These are phyloP conservation scores for Calidris pygmaea DNA, from an alignment of 2,113 vertebrate species.

Conservation along the genomic window DNA sequence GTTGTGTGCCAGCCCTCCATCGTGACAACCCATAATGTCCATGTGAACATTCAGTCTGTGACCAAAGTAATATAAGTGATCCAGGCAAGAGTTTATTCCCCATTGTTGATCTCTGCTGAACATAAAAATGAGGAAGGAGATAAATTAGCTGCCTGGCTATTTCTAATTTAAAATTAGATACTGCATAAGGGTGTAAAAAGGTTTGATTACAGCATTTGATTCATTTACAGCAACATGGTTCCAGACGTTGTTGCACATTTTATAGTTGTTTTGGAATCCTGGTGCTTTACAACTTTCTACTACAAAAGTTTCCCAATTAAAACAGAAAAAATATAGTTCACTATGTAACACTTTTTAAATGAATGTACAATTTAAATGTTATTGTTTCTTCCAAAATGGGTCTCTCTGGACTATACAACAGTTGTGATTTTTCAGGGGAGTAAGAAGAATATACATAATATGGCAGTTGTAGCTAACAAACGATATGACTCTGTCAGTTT, in stretches of 20 bases:
- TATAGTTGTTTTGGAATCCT: not conserved
- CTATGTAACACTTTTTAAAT: not conserved
- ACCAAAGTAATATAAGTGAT: not conserved
- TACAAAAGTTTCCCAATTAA: conserved; percentile 46
- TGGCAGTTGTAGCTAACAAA: not conserved
- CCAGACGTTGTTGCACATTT: not conserved
- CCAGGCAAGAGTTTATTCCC: not conserved
- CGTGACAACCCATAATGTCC: fast-evolving
- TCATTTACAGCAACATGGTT: not conserved
- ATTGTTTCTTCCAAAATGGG: not conserved
- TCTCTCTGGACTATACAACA: not conserved
- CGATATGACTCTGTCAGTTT: not conserved
- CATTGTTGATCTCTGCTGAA: not conserved
- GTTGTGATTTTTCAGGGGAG: not conserved
- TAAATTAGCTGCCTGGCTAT: not conserved
- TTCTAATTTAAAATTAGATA: conserved; percentile 6
- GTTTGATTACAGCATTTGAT: not conserved
- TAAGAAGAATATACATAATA: not conserved
- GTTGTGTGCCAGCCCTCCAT: not conserved
- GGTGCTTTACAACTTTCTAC: not conserved
- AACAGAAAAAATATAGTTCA: conserved; percentile 1
- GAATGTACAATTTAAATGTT: not conserved
- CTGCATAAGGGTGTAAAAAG: not conserved
- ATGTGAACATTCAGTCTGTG: not conserved
- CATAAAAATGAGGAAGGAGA: not conserved